Evolutionary conservation across 1,140 invertebrate genomes (phyloP).

Genomic region (Penaeus chinensis): DNA sequence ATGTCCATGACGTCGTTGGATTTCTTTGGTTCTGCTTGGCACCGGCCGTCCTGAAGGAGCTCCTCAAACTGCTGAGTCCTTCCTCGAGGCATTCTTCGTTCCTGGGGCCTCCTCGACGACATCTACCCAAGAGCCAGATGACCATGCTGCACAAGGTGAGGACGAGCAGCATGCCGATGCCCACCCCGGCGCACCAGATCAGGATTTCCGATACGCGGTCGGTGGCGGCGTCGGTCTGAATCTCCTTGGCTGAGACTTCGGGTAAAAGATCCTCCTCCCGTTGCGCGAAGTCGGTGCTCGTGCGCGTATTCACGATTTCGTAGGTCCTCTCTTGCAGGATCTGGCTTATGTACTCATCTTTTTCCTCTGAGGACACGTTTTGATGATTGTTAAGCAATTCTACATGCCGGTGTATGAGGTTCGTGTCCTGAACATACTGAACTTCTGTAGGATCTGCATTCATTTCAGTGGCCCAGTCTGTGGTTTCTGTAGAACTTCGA

Average conservation of each 20-base stretch:
- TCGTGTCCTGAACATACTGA: too few relatives aligned
- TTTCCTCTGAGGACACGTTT: too few relatives aligned
- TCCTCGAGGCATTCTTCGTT: slow-evolving; percentile 13
- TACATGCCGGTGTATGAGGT: too few relatives aligned
- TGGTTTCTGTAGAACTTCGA: too few relatives aligned
- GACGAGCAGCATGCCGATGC: slow-evolving; percentile 35
- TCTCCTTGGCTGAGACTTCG: slow-evolving; percentile 1
- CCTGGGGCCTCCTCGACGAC: slow-evolving; percentile 24
- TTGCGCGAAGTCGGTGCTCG: too few relatives aligned
- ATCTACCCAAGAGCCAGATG: slow-evolving; percentile 30
- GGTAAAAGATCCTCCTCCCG: not conserved
- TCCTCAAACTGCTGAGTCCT: not conserved
- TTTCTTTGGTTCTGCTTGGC: slow-evolving; percentile 31
- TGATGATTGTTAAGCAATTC: too few relatives aligned
- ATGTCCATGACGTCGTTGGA: slow-evolving; percentile 44
- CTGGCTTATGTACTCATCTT: too few relatives aligned
- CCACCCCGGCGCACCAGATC: slow-evolving; percentile 48
- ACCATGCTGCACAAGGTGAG: slow-evolving; percentile 46
- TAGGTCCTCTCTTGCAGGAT: too few relatives aligned
- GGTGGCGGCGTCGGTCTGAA: not conserved
- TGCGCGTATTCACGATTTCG: too few relatives aligned
- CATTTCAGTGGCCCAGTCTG: too few relatives aligned
- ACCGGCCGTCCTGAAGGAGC: slow-evolving; percentile 22
- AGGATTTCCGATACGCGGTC: not conserved
- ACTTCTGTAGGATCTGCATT: too few relatives aligned